These are phyloP conservation scores for Trichacis sp. DNA, from an alignment of 2,888 invertebrate species.

Conservation along the genomic window DNA sequence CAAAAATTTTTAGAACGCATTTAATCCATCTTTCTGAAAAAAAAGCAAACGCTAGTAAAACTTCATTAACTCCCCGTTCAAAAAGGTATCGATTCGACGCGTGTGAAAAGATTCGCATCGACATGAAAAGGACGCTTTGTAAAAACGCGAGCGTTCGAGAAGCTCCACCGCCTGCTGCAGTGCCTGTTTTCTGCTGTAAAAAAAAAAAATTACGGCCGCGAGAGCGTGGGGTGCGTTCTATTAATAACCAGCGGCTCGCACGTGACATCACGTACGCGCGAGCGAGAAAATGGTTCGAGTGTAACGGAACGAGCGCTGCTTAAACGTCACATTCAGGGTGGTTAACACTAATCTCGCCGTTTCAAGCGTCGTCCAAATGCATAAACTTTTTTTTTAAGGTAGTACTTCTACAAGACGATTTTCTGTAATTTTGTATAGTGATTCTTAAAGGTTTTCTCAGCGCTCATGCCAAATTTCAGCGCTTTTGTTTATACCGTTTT, in stretches of 20 bases:
- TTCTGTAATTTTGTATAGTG: too few relatives aligned
- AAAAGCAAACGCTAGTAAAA: too few relatives aligned
- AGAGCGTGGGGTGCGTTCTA: conserved; percentile 5
- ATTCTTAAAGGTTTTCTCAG: too few relatives aligned
- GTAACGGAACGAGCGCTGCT: not conserved
- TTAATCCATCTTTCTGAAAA: too few relatives aligned
- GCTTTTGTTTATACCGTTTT: too few relatives aligned
- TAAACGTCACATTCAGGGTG: not conserved
- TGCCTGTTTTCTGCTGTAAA: not conserved
- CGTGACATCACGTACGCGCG: not conserved
- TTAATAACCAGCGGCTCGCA: conserved; percentile 1
- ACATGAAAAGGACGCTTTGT: not conserved
- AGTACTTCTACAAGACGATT: too few relatives aligned
- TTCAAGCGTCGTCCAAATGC: too few relatives aligned
- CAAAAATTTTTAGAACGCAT: too few relatives aligned
- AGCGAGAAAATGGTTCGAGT: not conserved
- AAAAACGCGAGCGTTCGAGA: not conserved
- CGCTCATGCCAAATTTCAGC: too few relatives aligned
- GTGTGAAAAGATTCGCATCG: not conserved
- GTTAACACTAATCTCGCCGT: not conserved
- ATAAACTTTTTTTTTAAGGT: too few relatives aligned
- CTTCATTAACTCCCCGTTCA: too few relatives aligned
- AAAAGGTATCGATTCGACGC: not conserved
- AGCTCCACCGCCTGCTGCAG: not conserved
- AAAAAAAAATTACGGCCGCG: not conserved